A percentile compares a stretch with the other conserved stretches of the same genome.
phyloP scores from a whole-genome alignment of 2,888 invertebrate genomes.

The Orchestes rusci region DNA sequence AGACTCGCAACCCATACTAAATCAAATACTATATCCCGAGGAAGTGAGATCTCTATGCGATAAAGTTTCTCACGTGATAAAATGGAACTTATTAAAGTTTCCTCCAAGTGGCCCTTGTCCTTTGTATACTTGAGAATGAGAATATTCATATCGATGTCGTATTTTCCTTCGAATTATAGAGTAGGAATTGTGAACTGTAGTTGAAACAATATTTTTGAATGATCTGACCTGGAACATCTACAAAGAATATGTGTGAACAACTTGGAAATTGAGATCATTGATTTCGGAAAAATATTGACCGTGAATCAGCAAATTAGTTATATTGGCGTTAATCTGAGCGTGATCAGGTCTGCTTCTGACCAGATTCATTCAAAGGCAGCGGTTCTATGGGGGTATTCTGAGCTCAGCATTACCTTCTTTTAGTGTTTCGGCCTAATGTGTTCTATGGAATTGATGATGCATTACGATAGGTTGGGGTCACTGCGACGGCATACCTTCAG shows the following conservation, averaged over 20 bases:
- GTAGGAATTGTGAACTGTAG: slow-evolving; percentile 53
- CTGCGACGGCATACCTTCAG: slow-evolving; percentile 35
- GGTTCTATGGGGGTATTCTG: slow-evolving; percentile 52
- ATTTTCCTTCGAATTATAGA: slow-evolving; percentile 57
- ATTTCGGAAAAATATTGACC: slow-evolving; percentile 56
- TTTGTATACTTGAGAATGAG: slow-evolving; percentile 54
- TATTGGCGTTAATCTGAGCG: slow-evolving; percentile 49
- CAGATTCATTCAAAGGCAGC: slow-evolving; percentile 35
- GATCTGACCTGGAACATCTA: neutral
- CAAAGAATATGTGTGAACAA: too few relatives aligned
- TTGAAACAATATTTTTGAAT: neutral
- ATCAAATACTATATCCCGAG: neutral
- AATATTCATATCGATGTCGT: slow-evolving; percentile 61
- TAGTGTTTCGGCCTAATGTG: slow-evolving; percentile 36
- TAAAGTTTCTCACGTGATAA: neutral
- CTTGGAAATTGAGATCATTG: too few relatives aligned
- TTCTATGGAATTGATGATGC: slow-evolving; percentile 39
- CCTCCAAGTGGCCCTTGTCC: slow-evolving; percentile 60
- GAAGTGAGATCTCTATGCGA: neutral
- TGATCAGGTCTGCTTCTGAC: slow-evolving; percentile 36
- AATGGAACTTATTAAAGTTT: slow-evolving; percentile 54
- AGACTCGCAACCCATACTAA: neutral
- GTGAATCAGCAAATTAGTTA: slow-evolving; percentile 54
- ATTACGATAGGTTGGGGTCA: slow-evolving; percentile 37
- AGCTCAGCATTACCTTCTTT: slow-evolving; percentile 47